Percentiles rank a stretch among this genome's conserved stretches.
Evolutionary conservation across 2,888 invertebrate species (phyloP).

Genomic region (Eumacrocentrus americanus): DNA sequence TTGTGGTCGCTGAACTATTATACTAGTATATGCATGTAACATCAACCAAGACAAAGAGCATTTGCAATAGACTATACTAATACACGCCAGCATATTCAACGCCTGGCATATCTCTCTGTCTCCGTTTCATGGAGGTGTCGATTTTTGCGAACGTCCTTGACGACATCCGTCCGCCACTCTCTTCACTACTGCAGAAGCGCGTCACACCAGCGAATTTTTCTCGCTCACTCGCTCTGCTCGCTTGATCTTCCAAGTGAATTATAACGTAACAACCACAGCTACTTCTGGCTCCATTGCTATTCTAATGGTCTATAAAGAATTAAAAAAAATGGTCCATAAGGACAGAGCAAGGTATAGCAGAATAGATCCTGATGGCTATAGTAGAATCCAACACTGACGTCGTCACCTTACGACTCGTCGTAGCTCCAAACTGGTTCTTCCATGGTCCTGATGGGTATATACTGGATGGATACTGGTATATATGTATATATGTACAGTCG

Average conservation of each 20-base stretch:
- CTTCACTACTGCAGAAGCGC: not conserved
- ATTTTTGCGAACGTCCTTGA: slow-evolving; percentile 29
- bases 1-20: slow-evolving; percentile 14
- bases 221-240: not conserved
- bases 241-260: not conserved
- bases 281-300: no score
- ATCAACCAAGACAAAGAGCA: not conserved
- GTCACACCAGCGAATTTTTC: not conserved
- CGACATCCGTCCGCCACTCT: slow-evolving; percentile 24
- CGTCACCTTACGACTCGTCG: not conserved
- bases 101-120: not conserved
- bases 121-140: not conserved
- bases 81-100: not conserved
- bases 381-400: no score
- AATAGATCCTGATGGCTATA: no score
- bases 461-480: no score
- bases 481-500: no score
- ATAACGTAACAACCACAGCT: no score
- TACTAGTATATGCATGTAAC: not conserved
- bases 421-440: not conserved
- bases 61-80: not conserved
- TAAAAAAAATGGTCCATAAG: no score
- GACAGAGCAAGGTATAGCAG: no score
- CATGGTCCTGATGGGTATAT: no score
- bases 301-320: no score